Base-by-base conservation (phyloP, 2,113 vertebrate genomes). In the Myrmophylax atrothorax region DNA sequence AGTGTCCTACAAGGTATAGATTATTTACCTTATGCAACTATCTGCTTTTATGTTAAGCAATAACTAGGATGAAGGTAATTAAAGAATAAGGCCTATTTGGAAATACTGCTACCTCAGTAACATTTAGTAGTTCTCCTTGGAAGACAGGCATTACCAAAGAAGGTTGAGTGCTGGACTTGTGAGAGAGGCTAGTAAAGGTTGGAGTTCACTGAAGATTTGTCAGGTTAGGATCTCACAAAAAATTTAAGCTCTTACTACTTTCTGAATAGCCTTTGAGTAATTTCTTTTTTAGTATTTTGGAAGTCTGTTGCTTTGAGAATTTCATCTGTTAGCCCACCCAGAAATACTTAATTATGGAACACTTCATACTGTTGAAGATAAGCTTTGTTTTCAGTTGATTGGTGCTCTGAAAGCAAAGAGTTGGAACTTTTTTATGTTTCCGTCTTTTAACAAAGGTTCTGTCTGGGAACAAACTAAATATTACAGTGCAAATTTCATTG, bases 1-100 rank as follows among this genome's bases (percentile, higher is more conserved):
- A 99, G 90, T 99, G 98, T 96, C 99, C 99, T 72, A 99, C 98
- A 74, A 99, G 99, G 99, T 99, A 97, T 97, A 84, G 77, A 62
- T 79, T 18, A 26, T 50, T 85, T 14, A 12, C 17, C 64, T 90
- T 37, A 19, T 89, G 42, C 40, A 80, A 15, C 42, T 80, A 22
- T 94, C 85, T 89, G 46, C 24, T 7, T 60, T 78, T 19, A 35
- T 67, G 15, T 59, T 50, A 81, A 66, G 46, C 63, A 83, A 12
- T 62, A 88, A 47, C 28, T 49, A 14, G 29, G 19, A 13, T 92
- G 85, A 14, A 80, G n/a, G 9, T 31, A 24, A 24, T 20, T 37
- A 52, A 67, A 74, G 67, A 73, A 44, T 53, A 67, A 86, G 24
- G 31, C 24, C 59, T 70, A 0, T 62, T 87, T 81, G 56, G 38